These are phyloP conservation scores for Mesoclemmys tuberculata DNA, from an alignment of 2,113 vertebrate genomes.

Conservation along the genomic window DNA sequence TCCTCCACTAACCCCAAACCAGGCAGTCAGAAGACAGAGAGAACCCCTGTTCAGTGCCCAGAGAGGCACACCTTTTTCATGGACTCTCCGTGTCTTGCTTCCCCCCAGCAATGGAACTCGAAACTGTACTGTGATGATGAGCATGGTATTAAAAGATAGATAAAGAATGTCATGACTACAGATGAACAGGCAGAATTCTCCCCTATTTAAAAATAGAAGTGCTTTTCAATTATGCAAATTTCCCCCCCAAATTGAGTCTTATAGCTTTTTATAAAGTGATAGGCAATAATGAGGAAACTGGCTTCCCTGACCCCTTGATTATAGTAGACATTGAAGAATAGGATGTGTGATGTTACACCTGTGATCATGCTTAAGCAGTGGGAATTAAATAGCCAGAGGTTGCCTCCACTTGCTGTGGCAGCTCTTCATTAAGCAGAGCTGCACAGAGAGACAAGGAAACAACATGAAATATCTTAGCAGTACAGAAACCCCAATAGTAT, in stretches of 20 bases:
- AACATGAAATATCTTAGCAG: neutral
- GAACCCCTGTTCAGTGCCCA: neutral
- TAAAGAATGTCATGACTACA: neutral
- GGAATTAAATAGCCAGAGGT: neutral
- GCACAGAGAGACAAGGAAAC: neutral
- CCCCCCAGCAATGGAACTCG: neutral
- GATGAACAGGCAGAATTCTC: neutral
- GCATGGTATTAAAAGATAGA: neutral
- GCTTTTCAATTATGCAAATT: neutral
- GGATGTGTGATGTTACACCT: neutral
- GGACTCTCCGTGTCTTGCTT: neutral
- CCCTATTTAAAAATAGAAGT: neutral
- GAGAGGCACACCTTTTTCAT: neutral
- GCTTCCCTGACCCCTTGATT: neutral
- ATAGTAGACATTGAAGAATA: neutral
- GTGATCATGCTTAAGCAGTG: neutral
- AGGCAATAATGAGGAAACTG: neutral
- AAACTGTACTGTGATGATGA: neutral
- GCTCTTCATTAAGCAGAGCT: neutral
- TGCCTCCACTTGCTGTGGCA: neutral
- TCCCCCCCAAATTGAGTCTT: accelerated
- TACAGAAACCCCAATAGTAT: neutral
- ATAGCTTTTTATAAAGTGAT: neutral
- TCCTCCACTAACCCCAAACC: neutral
- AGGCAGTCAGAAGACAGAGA: neutral